These are phyloP conservation scores for Thymallus thymallus DNA, from an alignment of 2,113 vertebrate genomes.

Conservation along the genomic window DNA sequence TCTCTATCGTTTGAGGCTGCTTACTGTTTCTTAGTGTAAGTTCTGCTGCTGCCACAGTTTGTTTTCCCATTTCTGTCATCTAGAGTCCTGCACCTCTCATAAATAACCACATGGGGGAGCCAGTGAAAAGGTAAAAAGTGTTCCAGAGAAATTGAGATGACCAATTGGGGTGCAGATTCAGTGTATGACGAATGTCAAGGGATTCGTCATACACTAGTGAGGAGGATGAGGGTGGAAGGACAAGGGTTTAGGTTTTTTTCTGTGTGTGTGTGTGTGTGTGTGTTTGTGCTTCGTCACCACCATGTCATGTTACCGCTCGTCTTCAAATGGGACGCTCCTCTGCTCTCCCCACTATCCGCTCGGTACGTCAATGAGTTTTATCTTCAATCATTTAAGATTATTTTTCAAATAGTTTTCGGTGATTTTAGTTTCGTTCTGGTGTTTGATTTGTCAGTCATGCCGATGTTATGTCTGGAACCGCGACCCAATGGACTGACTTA, in stretches of 20 bases:
- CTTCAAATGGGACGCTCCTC: background rate
- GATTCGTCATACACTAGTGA: too few species aligned
- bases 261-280: background rate
- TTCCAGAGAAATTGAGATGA: background rate
- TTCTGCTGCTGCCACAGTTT: background rate
- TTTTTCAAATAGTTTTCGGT: background rate
- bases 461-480: background rate
- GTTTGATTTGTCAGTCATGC: conserved; percentile 4
- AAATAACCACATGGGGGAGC: background rate
- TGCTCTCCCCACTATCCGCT: background rate
- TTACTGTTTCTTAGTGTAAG: background rate
- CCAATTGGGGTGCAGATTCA: background rate
- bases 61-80: background rate
- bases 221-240: background rate
- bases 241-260: background rate
- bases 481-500: background rate
- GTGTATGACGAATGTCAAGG: background rate
- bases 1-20: background rate
- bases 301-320: background rate
- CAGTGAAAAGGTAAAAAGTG: background rate
- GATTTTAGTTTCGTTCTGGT: background rate
- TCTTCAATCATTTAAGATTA: background rate
- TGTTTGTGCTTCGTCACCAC: background rate
- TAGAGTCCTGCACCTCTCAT: background rate
- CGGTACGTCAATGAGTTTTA: background rate